A percentile compares a stretch with the other conserved stretches of the same genome.
phyloP scores from a whole-genome alignment of 2,888 invertebrate genomes.

The Conistra vaccinii region DNA sequence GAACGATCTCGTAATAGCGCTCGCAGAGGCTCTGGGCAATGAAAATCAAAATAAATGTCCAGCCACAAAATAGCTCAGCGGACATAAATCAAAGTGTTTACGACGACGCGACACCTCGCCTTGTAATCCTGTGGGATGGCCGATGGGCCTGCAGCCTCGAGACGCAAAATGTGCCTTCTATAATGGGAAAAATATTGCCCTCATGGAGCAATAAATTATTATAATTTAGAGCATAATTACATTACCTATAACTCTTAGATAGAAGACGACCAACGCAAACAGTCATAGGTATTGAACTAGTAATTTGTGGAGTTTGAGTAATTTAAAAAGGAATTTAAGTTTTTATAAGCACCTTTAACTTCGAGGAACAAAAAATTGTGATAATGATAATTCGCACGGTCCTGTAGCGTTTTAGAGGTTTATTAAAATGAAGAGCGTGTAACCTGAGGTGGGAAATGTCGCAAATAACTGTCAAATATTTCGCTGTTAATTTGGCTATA shows the following conservation, averaged over 20 bases:
- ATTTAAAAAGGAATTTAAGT: neutral
- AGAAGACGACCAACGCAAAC: slow-evolving; percentile 33
- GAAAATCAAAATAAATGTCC: slow-evolving; percentile 77
- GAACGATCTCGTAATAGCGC: slow-evolving; percentile 59
- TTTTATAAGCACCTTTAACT: slow-evolving; percentile 12
- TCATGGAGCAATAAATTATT: slow-evolving; percentile 71
- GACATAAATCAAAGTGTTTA: slow-evolving; percentile 82
- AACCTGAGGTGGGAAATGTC: no score
- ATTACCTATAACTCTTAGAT: slow-evolving; percentile 57
- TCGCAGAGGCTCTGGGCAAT: slow-evolving; percentile 64
- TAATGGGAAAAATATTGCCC: slow-evolving; percentile 72
- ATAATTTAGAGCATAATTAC: slow-evolving; percentile 76
- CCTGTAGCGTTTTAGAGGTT: neutral
- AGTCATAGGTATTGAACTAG: slow-evolving; percentile 38
- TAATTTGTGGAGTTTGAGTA: slow-evolving; percentile 26
- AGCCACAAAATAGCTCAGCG: slow-evolving; percentile 73
- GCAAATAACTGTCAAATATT: no score
- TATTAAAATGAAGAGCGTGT: no score
- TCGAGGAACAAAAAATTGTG: neutral
- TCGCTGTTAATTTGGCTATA: no score
- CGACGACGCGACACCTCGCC: slow-evolving; percentile 69
- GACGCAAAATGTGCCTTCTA: slow-evolving; percentile 65
- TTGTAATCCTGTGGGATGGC: slow-evolving; percentile 69
- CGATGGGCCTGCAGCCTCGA: slow-evolving; percentile 35
- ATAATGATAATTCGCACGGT: neutral